Evolutionary conservation across 2,888 invertebrate genomes (phyloP).

Genomic region (Coleophora flavipennella): DNA sequence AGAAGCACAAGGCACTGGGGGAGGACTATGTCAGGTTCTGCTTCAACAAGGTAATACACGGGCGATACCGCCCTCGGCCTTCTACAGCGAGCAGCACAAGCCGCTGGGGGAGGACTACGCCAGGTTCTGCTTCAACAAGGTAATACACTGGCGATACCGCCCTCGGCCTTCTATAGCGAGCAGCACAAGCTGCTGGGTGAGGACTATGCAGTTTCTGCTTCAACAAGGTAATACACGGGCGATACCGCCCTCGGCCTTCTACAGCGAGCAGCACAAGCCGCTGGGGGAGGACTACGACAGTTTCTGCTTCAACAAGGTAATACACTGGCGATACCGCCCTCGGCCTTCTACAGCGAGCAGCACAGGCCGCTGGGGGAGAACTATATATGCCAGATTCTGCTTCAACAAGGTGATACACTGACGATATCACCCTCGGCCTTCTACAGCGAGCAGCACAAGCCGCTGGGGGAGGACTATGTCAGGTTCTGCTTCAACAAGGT

Average conservation of each 20-base stretch:
- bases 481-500: conserved; percentile 96
- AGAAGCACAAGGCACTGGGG: conserved; percentile 82
- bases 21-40: conserved; percentile 93
- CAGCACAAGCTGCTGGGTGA: conserved; percentile 86
- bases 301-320: conserved; percentile 94
- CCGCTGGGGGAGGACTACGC: conserved; percentile 87
- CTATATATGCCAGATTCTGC: conserved; percentile 92
- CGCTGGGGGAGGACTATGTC: conserved; percentile 86
- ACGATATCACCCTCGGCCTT: conserved; percentile 97
- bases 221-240: conserved; percentile 92
- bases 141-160: conserved; percentile 85
- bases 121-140: conserved; percentile 96
- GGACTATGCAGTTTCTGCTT: conserved; percentile 94
- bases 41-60: conserved; percentile 92
- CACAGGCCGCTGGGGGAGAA: conserved; percentile 89
- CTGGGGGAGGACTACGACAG: conserved; percentile 90
- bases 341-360: conserved; percentile 88
- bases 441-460: conserved; percentile 85
- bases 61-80: conserved; percentile 95
- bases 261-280: conserved; percentile 82
- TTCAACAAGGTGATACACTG: conserved; percentile 92
- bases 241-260: conserved; percentile 96
- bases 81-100: conserved; percentile 88
- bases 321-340: conserved; percentile 95
- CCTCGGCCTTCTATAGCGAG: conserved; percentile 91